Evolutionary conservation across 2,888 invertebrate species (phyloP).

Genomic region (Zygaena filipendulae): DNA sequence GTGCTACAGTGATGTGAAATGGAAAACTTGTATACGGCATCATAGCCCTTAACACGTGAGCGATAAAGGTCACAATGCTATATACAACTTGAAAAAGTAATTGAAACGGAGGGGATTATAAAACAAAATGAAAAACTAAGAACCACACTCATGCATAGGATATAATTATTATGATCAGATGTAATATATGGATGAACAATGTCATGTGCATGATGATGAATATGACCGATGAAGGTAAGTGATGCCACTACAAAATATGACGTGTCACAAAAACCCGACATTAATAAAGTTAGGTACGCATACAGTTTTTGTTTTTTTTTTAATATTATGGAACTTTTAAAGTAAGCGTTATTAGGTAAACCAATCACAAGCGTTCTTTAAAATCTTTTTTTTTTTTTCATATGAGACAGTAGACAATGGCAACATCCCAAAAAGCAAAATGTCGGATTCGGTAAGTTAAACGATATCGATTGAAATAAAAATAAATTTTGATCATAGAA

Average conservation of each 20-base stretch:
- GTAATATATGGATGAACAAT: slow-evolving; percentile 20
- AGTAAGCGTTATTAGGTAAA: slow-evolving; percentile 55
- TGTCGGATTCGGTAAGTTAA: slow-evolving; percentile 48
- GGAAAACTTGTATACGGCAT: too few species aligned
- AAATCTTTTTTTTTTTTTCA: slow-evolving; percentile 21
- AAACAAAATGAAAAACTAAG: too few species aligned
- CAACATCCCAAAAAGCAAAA: slow-evolving; percentile 57
- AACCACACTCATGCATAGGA: slow-evolving; percentile 68
- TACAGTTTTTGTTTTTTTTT: slow-evolving; percentile 13
- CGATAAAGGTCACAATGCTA: too few species aligned
- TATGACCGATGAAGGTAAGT: too few species aligned
- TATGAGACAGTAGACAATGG: slow-evolving; percentile 49
- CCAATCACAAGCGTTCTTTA: slow-evolving; percentile 58
- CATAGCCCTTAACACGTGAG: too few species aligned
- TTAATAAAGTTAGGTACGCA: slow-evolving; percentile 28
- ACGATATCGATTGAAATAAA: slow-evolving; percentile 19
- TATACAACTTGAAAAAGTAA: too few species aligned
- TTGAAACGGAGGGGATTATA: too few species aligned
- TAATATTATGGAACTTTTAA: slow-evolving; percentile 25
- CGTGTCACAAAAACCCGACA: slow-evolving; percentile 50
- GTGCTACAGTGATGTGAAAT: slow-evolving; percentile 28
- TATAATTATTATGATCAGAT: slow-evolving; percentile 30
- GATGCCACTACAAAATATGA: slow-evolving; percentile 30
- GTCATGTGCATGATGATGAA: slow-evolving; percentile 20
- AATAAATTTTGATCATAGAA: slow-evolving; percentile 15